Base-by-base conservation (phyloP, 2,888 invertebrate species). In the Cecidostiba fungosa region DNA sequence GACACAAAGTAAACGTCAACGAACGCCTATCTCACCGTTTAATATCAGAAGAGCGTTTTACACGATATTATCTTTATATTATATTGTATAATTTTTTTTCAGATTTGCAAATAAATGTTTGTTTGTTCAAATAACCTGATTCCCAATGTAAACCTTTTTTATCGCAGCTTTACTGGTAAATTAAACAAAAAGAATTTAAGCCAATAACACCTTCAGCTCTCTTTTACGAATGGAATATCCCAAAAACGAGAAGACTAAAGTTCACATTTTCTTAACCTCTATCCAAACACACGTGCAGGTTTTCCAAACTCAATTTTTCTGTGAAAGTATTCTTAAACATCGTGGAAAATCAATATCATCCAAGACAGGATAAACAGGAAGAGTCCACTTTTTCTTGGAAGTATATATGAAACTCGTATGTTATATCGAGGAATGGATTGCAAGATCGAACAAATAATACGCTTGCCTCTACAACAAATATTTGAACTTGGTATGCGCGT, bases 11-110 rank as follows among this genome's bases (percentile, higher is more conserved):
- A 72, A 72, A 72, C 32, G 72, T 72, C 72, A 72, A 72, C 43
- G 72, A 72, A 43, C 72, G 72, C n/a, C 23, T 72, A 72, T 72
- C 72, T 72, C 12, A 23, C 1, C 14, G 8, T 72, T 72, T 72
- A 6, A 72, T 72, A 70, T 36, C 70, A n/a, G 8, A 36, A 36
- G 36, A 70, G 19, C 36, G 29, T 69, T 69, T 0, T 5, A 69
- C 26, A 0, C 12, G 29, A 32, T 32, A 12, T 16, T 16, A 23
- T 29, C 16, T 26, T 69, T 29, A 26, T 32, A 29, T 16, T 16
- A 32, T 54, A 32, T 54, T 43, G 43, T 43, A 19, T 26, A 62
- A 69, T 26, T 26, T 69, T 26, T 69, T 12, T 26, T 26, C 29
- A 29, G 66, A 66, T 66, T 23, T 10, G 6, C 23, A 14, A 26